Percentiles rank a stretch among this genome's conserved stretches.
Evolutionary conservation across 2,888 invertebrate species (phyloP).

Genomic region (Erebia aethiops): DNA sequence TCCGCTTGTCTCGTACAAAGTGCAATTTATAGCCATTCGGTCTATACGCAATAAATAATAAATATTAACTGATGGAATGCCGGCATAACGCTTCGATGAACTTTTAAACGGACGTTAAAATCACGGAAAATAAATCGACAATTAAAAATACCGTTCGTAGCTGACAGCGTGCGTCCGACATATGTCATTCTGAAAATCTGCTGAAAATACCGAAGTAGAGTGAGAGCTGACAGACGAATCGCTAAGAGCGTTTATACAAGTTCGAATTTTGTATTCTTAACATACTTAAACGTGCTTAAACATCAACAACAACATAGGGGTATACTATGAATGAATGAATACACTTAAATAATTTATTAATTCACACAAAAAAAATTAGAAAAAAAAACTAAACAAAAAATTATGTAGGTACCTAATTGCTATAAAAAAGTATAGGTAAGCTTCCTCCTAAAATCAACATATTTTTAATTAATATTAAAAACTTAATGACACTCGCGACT

Average conservation of each 20-base stretch:
- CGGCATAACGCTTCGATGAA: not conserved
- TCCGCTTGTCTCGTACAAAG: too few species aligned
- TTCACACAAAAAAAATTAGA: too few species aligned
- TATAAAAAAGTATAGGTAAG: too few species aligned
- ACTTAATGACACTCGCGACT: too few species aligned
- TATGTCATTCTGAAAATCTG: constrained; percentile 25
- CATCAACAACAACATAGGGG: not conserved
- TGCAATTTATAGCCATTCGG: too few species aligned
- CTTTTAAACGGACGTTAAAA: constrained; percentile 15
- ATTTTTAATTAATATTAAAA: too few species aligned
- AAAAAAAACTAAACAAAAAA: too few species aligned
- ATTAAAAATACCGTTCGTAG: constrained; percentile 26
- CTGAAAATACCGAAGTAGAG: constrained; percentile 9
- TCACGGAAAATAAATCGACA: constrained; percentile 27
- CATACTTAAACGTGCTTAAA: not conserved
- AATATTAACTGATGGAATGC: not conserved
- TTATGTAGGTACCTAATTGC: too few species aligned
- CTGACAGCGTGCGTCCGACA: constrained; percentile 28
- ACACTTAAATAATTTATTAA: too few species aligned
- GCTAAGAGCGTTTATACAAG: not conserved
- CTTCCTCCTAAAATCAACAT: too few species aligned
- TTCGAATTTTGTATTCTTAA: not conserved
- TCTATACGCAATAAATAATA: not conserved
- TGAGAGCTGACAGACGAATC: not conserved
- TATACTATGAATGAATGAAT: not conserved